phyloP scores from a whole-genome alignment of 1,140 invertebrate genomes.

The Antheraea pernyi region DNA sequence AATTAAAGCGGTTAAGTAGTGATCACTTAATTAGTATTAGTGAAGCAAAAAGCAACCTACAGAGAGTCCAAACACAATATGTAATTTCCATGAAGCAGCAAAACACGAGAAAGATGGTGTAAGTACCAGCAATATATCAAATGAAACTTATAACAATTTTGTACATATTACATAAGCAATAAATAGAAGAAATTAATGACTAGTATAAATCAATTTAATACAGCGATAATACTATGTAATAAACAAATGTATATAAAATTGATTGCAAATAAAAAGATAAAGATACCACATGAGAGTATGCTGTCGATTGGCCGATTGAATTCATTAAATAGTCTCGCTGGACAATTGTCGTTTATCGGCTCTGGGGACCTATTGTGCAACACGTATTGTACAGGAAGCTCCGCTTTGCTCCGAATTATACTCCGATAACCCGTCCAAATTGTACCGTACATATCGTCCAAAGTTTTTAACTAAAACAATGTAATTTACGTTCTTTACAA shows the following conservation, averaged over 20 bases:
- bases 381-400: slow-evolving; percentile 61
- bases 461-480: neutral
- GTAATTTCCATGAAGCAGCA: too few relatives aligned
- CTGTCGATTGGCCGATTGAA: slow-evolving; percentile 60
- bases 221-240: neutral
- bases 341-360: slow-evolving; percentile 62
- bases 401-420: slow-evolving; percentile 60
- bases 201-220: neutral
- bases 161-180: too few relatives aligned
- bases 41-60: too few relatives aligned
- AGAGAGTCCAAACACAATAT: too few relatives aligned
- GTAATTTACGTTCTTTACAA: neutral
- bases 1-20: too few relatives aligned
- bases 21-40: too few relatives aligned
- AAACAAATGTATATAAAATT: neutral
- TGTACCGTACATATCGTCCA: slow-evolving; percentile 1
- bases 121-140: too few relatives aligned
- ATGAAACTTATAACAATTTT: too few relatives aligned
- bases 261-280: neutral
- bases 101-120: too few relatives aligned
- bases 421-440: slow-evolving; percentile 47
- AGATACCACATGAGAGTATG: slow-evolving; percentile 2
- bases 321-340: slow-evolving; percentile 42
- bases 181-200: neutral
- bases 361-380: slow-evolving; percentile 45